Percentiles rank a stretch among this genome's conserved stretches.
Evolutionary conservation across 2,888 invertebrate genomes (phyloP).

Genomic region (Mythimna loreyi): DNA sequence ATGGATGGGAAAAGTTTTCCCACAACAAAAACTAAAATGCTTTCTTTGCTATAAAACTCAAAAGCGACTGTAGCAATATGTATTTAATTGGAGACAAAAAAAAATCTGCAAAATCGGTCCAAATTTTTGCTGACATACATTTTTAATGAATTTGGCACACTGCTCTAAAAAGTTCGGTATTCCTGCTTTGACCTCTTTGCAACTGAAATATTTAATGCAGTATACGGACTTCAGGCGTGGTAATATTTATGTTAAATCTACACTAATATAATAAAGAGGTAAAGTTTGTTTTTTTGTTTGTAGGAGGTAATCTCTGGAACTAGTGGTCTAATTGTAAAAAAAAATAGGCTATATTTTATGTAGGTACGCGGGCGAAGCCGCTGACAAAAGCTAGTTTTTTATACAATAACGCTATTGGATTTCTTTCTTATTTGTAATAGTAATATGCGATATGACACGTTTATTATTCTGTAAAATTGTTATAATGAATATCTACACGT

Average conservation of each 20-base stretch:
- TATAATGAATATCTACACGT: slow-evolving; percentile 8
- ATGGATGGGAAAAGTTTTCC: no score
- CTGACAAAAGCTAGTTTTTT: no score
- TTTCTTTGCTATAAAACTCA: no score
- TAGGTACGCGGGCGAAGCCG: no score
- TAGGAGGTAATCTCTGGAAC: no score
- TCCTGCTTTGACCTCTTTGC: slow-evolving; percentile 25
- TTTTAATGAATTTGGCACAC: slow-evolving; percentile 41
- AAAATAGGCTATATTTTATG: no score
- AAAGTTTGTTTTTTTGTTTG: no score
- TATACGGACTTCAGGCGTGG: neutral
- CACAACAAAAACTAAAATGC: no score
- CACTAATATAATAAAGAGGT: no score
- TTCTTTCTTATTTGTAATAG: neutral
- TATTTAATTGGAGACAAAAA: neutral
- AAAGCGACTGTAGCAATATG: neutral
- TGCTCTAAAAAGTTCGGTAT: slow-evolving; percentile 24
- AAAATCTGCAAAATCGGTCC: neutral
- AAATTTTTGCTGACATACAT: slow-evolving; percentile 20
- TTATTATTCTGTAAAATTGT: slow-evolving; percentile 15
- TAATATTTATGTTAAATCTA: neutral
- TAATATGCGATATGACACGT: slow-evolving; percentile 14
- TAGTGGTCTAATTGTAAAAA: no score
- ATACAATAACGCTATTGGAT: neutral
- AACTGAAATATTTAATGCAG: slow-evolving; percentile 9